Evolutionary conservation across 2,797 vertebrate species (phyloP).

Genomic region (Masticophis lateralis): DNA sequence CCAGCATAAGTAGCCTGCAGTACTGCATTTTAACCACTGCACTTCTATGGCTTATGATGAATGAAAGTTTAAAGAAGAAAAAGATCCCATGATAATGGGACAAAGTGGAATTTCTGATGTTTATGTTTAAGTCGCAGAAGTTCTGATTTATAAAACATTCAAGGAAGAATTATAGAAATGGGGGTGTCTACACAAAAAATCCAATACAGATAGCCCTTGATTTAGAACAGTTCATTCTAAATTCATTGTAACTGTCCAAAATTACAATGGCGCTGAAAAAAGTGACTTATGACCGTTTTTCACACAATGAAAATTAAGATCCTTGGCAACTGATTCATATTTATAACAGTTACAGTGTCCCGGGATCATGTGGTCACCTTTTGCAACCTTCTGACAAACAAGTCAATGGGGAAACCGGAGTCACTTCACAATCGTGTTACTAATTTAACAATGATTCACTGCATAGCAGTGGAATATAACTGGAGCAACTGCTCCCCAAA

Average conservation of each 20-base stretch:
- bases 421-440: neutral
- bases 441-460: neutral
- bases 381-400: neutral
- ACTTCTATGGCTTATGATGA: too few species aligned
- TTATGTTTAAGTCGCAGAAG: neutral
- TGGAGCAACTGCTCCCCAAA: too few species aligned
- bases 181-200: neutral
- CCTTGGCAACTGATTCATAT: neutral
- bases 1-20: too few species aligned
- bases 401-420: neutral
- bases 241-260: neutral
- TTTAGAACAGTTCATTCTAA: neutral
- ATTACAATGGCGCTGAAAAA: neutral
- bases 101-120: neutral
- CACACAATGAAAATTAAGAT: neutral
- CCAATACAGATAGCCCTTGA: neutral
- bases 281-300: neutral
- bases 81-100: neutral
- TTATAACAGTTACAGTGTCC: neutral
- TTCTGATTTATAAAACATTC: neutral
- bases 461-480: neutral
- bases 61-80: neutral
- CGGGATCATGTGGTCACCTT: neutral
- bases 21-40: too few species aligned
- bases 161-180: neutral